Evolutionary conservation across 1,140 invertebrate genomes (phyloP), one percentile per base, ranked within the genome.

Genomic region (Luehdorfia chinensis): DNA sequence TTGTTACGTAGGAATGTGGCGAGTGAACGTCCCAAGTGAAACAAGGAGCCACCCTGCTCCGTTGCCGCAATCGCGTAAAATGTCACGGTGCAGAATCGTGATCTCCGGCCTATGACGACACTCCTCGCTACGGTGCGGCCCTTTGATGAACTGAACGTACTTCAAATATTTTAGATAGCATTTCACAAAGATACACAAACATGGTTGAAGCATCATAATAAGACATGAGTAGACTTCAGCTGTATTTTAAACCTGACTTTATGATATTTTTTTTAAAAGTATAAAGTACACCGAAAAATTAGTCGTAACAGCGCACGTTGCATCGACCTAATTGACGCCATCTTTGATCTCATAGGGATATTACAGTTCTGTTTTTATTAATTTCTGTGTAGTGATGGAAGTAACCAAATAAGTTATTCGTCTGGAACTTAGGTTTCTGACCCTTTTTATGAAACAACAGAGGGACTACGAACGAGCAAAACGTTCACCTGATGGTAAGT

Each of bases 1-100:
- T n/a, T n/a, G n/a, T n/a, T n/a, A n/a, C n/a, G n/a, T n/a, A n/a
- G 69, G 77, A 78, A 78, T 81, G 77, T 69, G 68, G 64, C 47
- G 50, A 70, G 76, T 75, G 76, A 77, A 77, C 62, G 76, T 67
- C 55, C 54, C 44, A 56, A 54, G 47, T 52, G 44, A n/a, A n/a
- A n/a, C n/a, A n/a, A 34, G 37, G 55, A 63, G 65, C 62, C 62
- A 68, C 65, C 62, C 60, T 48, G 39, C 50, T 48, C 31, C 45
- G 47, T 52, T 59, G 55, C 52, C 62, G 60, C 61, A 56, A 55
- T 53, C 52, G 53, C 51, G 51, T 55, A 58, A 81, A 81, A 81
- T 81, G 73, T 74, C 77, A 78, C 50, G 61, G 50, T 56, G 66
- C 68, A 66, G 66, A 68, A 57, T 53, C 61, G 62, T 70, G 67